Percentiles rank a stretch among this genome's conserved stretches.
phyloP scores from a whole-genome alignment of 2,797 vertebrate species.

The Rousettus madagascariensis region DNA sequence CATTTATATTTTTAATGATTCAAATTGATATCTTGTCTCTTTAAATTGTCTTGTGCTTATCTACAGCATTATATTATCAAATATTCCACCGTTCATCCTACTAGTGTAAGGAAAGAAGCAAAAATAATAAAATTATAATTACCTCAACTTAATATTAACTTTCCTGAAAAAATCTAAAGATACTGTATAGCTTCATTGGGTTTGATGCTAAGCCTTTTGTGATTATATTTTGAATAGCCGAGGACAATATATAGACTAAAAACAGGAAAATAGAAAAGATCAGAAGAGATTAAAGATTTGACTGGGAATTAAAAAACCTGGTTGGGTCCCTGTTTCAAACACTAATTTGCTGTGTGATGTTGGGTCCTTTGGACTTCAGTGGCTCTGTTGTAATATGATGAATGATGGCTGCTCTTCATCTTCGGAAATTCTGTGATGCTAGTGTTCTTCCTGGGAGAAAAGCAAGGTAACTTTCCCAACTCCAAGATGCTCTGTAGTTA shows the following conservation, averaged over 20 bases:
- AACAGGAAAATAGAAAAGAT: not conserved
- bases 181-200: not conserved
- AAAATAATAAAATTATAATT: constrained; percentile 23
- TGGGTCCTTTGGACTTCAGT: not conserved
- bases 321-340: not conserved
- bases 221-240: not conserved
- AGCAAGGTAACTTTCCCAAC: not conserved
- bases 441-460: not conserved
- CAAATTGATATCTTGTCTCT: not conserved
- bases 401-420: not conserved
- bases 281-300: not conserved
- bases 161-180: not conserved
- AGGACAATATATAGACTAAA: not conserved
- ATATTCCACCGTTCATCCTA: not conserved
- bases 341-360: not conserved
- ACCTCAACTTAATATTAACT: not conserved
- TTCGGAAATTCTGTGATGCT: not conserved
- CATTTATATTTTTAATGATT: not conserved
- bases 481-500: not conserved
- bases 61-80: not conserved
- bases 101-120: not conserved
- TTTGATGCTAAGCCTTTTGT: not conserved
- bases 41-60: not conserved
- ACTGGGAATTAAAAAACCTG: not conserved
- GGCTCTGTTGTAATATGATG: not conserved